These are phyloP conservation scores for Chaetogeoica ovagalla DNA, from an alignment of 2,888 invertebrate species.

Conservation along the genomic window DNA sequence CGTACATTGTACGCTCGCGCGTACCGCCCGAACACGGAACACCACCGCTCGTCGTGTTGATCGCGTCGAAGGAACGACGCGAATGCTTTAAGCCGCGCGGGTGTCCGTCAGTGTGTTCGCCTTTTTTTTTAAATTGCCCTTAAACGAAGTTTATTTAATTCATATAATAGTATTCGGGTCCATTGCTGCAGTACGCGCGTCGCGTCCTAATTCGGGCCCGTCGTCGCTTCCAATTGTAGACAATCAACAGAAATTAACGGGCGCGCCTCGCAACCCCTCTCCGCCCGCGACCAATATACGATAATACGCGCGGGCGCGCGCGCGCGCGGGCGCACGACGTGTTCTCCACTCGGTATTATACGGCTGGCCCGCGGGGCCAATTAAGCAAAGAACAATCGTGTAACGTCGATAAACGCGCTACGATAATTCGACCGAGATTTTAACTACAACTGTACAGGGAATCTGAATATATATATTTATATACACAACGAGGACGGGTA, in stretches of 20 bases:
- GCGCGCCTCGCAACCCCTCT: conserved; percentile 34
- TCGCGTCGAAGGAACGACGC: conserved; percentile 43
- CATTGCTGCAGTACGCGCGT: conserved; percentile 6
- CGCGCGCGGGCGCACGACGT: too few species aligned
- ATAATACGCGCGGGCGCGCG: too few species aligned
- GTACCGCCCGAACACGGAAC: background rate
- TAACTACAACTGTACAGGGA: too few species aligned
- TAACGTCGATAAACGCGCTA: too few species aligned
- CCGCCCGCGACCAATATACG: background rate
- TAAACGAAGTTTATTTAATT: conserved; percentile 52
- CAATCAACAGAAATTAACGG: conserved; percentile 52
- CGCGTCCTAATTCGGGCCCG: conserved; percentile 44
- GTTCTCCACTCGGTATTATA: too few species aligned
- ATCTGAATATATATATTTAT: too few species aligned
- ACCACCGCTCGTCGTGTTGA: conserved; percentile 15
- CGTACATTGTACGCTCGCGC: background rate
- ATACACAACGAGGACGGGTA: too few species aligned
- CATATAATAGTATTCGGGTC: conserved; percentile 19
- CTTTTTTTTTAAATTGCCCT: conserved; percentile 50
- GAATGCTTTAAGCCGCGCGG: conserved; percentile 46
- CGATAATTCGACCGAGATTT: too few species aligned
- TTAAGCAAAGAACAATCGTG: too few species aligned
- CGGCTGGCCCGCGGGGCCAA: too few species aligned
- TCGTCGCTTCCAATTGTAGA: conserved; percentile 50
- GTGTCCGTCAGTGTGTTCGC: conserved; percentile 13